A percentile compares a stretch with the other conserved stretches of the same genome.
Conservation (phyloP, 2,888 invertebrate species). For the Eupithecia subfuscata region DNA sequence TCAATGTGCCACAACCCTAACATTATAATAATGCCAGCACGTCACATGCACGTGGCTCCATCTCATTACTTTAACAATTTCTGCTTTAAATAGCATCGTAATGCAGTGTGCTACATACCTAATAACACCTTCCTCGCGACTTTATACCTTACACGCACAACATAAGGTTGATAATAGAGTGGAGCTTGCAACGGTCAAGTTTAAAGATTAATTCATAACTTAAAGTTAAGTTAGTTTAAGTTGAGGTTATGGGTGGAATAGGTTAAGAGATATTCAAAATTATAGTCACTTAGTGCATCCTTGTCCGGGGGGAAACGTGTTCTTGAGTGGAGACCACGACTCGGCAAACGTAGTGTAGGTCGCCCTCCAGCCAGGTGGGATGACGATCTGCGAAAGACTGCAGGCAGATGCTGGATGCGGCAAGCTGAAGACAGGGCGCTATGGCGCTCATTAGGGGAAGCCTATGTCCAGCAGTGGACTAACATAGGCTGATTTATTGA, state of each 20-base stretch:
- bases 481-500: too few species aligned
- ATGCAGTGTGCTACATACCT: conserved; percentile 48
- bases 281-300: background rate
- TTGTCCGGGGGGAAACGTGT: background rate
- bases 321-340: too few species aligned
- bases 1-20: conserved; percentile 44
- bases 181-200: conserved; percentile 20
- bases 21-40: conserved; percentile 70
- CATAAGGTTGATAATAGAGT: conserved; percentile 14
- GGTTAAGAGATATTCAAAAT: conserved; percentile 27
- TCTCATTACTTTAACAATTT: conserved; percentile 77
- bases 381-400: too few species aligned
- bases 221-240: conserved; percentile 25
- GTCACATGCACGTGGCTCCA: conserved; percentile 73
- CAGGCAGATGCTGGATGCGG: too few species aligned
- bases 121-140: conserved; percentile 9
- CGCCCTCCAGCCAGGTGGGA: too few species aligned
- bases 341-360: too few species aligned
- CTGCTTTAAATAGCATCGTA: conserved; percentile 67
- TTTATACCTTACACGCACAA: background rate
- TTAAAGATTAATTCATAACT: conserved; percentile 31
- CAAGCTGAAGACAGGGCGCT: too few species aligned
- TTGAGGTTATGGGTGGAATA: conserved; percentile 27
- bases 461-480: too few species aligned
- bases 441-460: too few species aligned